phyloP scores from a whole-genome alignment of 2,888 invertebrate species.

The Lamproptera curius region DNA sequence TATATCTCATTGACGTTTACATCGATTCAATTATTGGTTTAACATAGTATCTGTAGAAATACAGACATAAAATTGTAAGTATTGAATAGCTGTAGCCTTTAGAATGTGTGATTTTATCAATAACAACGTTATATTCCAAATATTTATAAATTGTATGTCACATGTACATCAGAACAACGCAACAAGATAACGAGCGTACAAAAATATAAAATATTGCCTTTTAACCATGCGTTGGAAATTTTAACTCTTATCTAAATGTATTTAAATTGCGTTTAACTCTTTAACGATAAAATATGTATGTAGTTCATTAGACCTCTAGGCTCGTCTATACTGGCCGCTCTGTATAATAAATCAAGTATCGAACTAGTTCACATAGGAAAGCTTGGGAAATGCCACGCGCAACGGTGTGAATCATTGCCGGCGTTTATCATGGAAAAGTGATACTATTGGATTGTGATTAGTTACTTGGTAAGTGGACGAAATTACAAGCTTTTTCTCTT shows the following conservation, averaged over 20 bases:
- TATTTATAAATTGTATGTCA: background rate
- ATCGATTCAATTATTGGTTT: too few species aligned
- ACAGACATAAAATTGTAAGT: too few species aligned
- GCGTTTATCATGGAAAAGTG: slow-evolving; percentile 24
- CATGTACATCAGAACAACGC: background rate
- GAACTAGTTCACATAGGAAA: slow-evolving; percentile 31
- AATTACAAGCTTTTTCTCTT: background rate
- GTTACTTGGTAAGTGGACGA: background rate
- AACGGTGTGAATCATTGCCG: slow-evolving; percentile 29
- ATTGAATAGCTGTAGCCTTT: background rate
- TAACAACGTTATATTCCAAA: background rate
- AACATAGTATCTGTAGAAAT: too few species aligned
- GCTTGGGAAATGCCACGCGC: slow-evolving; percentile 36
- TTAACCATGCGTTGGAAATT: background rate
- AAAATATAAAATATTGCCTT: background rate
- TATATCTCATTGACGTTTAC: too few species aligned
- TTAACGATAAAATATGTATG: background rate
- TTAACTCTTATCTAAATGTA: background rate
- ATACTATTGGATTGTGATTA: slow-evolving; percentile 26
- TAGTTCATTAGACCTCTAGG: slow-evolving; percentile 15
- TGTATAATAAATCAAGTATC: slow-evolving; percentile 18
- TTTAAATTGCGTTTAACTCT: background rate
- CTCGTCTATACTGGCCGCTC: slow-evolving; percentile 3
- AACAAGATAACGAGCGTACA: background rate
- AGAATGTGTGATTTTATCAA: background rate